Base-by-base conservation (phyloP, 2,797 vertebrate species). In the Aplochiton taeniatus region DNA sequence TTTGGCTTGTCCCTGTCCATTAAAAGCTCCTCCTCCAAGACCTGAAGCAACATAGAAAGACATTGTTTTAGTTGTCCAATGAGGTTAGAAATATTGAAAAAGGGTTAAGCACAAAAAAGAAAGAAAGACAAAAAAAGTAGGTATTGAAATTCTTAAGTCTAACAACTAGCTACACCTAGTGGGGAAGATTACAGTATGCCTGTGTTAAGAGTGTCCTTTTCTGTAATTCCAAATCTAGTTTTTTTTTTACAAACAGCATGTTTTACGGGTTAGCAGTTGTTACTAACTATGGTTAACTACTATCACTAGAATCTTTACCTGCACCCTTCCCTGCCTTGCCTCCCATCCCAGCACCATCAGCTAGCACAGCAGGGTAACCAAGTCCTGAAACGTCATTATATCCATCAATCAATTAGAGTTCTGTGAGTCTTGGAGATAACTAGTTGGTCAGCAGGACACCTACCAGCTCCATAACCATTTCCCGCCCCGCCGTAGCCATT, bases 391-490 rank as follows among this genome's bases (percentile, higher is more conserved):
- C 83, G 87, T 65, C 81, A 73, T 69, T 76, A 85, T 85, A 78
- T 87, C 85, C 76, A 84, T 74, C 52, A 54, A 70, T 63, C 13
- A 59, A 74, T 80, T 75, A 66, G 54, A 70, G 70, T 76, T 60
- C 64, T 44, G 47, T 61, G 16, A 65, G 11, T 61, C 4, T 65
- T 46, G 58, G 70, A 58, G 61, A 54, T 18, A 49, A 19, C 62
- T 13, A 45, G 46, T 18, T 48, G 60, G 20, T 63, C 43, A 4
- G 1, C 19, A 19, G 66, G 56, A 45, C 18, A 88, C 91, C 87
- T 74, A 93, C 93, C 92, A 11, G 87, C 80, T 63, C 88, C 85
- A 14, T 88, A 90, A n/a, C 83, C 83, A 4, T 92, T 67, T 10
- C 62, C 70, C 66, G 73, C 76, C 31, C 52, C 68, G 14, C 81